Evolutionary conservation across 2,888 invertebrate genomes (phyloP), one percentile per base, ranked within the genome.

Genomic region (Conistra vaccinii): DNA sequence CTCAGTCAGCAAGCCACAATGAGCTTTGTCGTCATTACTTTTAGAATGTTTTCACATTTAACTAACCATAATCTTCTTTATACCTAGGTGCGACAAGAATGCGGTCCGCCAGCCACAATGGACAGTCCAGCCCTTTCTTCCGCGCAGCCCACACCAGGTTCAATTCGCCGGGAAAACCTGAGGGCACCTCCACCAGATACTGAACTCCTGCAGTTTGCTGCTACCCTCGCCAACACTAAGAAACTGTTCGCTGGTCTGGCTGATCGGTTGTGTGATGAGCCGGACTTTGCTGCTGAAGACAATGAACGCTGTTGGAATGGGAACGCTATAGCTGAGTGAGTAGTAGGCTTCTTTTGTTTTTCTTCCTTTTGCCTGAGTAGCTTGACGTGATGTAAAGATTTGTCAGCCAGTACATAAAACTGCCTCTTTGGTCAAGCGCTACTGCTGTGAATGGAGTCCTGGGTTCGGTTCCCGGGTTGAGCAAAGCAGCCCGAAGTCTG

Each of bases 161-260:
- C 91, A 0, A 84, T 91, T 65, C 94, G 92, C 85, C 96, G 92
- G 39, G 95, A 94, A 39, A 92, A 93, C 60, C 95, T 97, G 57
- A 96, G 97, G 86, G 95, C 97, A 0, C 97, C 97, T 0, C 97
- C 97, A 1, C 97, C 97, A 10, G 97, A 97, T 86, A 97, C 97
- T 0, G 97, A 97, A 87, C 96, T 98, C 67, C 91, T 97, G 42
- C 97, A 97, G 87, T 98, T 98, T 90, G 95, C 98, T 17, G 97
- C 97, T 12, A 97, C 97, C 23, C 97, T 98, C 69, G 97, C 97
- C 35, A 97, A 97, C 89, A 98, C 98, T 77, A 98, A 98, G 93
- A 98, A 98, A 88, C 98, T 99, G 92, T 99, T 98, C 95, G 97
- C 98, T 51, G 97, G 97, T 87, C 97, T 99, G 58, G 98, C 99